Percentiles rank a stretch among this genome's conserved stretches.
Conservation (phyloP, 2,797 vertebrate genomes). For the Aselliscus stoliczkanus region DNA sequence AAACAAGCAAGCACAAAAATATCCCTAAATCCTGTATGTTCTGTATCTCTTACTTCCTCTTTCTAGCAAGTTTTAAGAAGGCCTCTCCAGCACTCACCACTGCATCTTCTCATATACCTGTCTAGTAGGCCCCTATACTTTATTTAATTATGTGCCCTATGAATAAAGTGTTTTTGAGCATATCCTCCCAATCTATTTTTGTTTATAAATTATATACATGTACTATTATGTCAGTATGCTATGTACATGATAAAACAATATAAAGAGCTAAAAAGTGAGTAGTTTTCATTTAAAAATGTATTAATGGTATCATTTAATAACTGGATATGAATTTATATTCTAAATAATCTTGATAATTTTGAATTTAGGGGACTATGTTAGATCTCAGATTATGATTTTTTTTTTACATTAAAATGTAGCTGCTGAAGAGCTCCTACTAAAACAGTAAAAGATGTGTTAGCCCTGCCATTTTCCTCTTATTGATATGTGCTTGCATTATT, state of each 20-base stretch:
- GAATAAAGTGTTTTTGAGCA: not conserved
- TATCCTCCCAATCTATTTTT: not conserved
- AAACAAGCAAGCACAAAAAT: not conserved
- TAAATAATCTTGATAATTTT: constrained; percentile 4
- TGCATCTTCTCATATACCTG: not conserved
- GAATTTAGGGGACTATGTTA: not conserved
- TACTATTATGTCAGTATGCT: not conserved
- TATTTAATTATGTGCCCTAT: not conserved
- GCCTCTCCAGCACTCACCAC: not conserved
- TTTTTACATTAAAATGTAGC: not conserved
- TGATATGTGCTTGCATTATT: not conserved
- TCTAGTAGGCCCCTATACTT: not conserved
- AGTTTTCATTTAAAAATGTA: not conserved
- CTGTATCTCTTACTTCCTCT: not conserved
- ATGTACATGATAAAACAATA: not conserved
- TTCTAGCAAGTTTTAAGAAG: not conserved
- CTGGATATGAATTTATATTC: not conserved
- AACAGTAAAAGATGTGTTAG: not conserved
- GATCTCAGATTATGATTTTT: not conserved
- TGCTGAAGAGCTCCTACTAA: not conserved
- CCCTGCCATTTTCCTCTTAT: not conserved
- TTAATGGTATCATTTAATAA: not conserved
- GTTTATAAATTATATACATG: not conserved
- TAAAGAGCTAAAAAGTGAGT: not conserved
- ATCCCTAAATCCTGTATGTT: not conserved